These are phyloP conservation scores for Triops longicaudatus DNA, from an alignment of 1,140 invertebrate species.

Conservation along the genomic window DNA sequence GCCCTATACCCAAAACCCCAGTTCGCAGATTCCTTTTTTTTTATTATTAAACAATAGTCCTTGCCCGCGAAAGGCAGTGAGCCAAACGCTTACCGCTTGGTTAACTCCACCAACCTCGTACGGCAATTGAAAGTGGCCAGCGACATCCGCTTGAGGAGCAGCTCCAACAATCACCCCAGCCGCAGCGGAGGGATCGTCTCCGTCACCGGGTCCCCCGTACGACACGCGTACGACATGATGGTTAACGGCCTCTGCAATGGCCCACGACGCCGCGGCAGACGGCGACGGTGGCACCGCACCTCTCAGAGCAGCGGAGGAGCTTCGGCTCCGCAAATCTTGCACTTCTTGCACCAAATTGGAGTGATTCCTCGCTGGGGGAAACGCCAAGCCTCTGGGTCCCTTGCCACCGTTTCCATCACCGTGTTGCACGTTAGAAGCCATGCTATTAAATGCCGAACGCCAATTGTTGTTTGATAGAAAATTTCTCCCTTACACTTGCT, in stretches of 20 bases:
- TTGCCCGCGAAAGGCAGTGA: slow-evolving; percentile 7
- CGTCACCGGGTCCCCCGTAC: neutral
- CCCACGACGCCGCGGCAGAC: neutral
- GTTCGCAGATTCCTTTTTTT: too few species aligned
- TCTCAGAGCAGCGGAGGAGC: neutral
- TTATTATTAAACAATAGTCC: neutral
- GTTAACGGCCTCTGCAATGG: neutral
- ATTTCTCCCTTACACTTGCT: neutral
- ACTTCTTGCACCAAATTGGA: slow-evolving; percentile 8
- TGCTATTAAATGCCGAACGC: neutral
- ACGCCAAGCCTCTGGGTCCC: neutral
- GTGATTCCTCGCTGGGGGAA: neutral
- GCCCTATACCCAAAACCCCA: too few species aligned
- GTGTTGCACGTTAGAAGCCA: slow-evolving; percentile 3
- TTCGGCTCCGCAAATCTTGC: neutral
- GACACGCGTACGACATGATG: neutral
- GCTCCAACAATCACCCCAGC: neutral
- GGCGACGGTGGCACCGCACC: neutral
- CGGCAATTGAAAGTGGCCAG: neutral
- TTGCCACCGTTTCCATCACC: neutral
- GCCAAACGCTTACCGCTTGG: neutral
- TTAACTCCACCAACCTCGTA: neutral
- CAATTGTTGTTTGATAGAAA: neutral
- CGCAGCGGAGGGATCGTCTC: neutral
- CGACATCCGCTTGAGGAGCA: neutral